Base-by-base conservation (phyloP, 2,113 vertebrate genomes). In the Otocyon megalotis region DNA sequence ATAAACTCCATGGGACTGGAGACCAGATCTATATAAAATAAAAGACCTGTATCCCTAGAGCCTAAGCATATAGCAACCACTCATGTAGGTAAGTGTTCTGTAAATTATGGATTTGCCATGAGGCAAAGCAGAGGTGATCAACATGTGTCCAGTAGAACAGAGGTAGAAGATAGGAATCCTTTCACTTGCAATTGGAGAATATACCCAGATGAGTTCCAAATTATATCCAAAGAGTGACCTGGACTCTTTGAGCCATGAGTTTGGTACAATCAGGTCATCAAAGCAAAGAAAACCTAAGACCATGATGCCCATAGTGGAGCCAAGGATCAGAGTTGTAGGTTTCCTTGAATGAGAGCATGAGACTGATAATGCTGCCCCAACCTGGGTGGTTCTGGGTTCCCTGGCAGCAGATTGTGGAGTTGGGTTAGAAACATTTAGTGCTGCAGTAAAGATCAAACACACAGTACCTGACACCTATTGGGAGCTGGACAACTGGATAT, bases 241-340 rank as follows among this genome's bases (percentile, higher is more conserved):
- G 10, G 15, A 88, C 37, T 50, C 9, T 93, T 56, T 43, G 20
- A 94, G 43, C 43, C 37, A 82, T 37, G 83, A 95, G 16, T 81
- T 11, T 53, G 9, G 77, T 32, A 69, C 63, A 28, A 88, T 30
- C 26, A 95, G 16, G 67, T 43, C 20, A 82, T 50, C 48, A 62
- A 88, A 87, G 24, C 67, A 90, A 96, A 96, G 54, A 63, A 94
- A 77, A 82, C 22, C n/a, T n/a, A 88, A 62, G 54, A 37, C 19
- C 17, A 37, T 30, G 48, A 71, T 26, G 28, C 8, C 19, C 28
- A 48, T 22, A 62, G 14, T 56, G 8, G n/a, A 86, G 7, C 8
- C 63, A 82, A 62, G 1, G 3, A 9, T 72, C 35, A 79, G 17
- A 81, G 12, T 71, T 3, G 2, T 62, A 53, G 50, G 43, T 88